These are phyloP conservation scores for Psittacara wagleri DNA, from an alignment of 2,113 vertebrate genomes.

Conservation along the genomic window DNA sequence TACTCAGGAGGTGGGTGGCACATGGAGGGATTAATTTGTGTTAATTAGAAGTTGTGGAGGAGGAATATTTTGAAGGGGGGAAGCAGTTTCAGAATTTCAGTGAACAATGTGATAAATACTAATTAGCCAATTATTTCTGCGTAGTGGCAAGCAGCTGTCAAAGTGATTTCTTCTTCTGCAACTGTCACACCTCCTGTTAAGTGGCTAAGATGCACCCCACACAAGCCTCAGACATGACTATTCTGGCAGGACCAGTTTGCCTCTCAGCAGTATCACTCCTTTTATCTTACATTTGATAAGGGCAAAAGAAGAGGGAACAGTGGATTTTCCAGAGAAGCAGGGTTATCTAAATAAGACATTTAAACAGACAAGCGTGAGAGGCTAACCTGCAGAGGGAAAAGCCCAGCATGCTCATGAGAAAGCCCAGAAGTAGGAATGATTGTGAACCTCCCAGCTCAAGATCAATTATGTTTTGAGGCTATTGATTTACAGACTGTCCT, in stretches of 20 bases:
- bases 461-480: neutral
- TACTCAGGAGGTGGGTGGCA: slow-evolving; percentile 33
- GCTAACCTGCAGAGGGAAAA: neutral
- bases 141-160: slow-evolving; percentile 7
- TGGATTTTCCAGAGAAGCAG: neutral
- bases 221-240: neutral
- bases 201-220: neutral
- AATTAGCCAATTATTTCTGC: slow-evolving; percentile 54
- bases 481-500: neutral
- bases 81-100: slow-evolving; percentile 27
- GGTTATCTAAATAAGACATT: neutral
- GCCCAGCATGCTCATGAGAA: neutral
- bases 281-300: neutral
- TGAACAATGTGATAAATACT: slow-evolving; percentile 55
- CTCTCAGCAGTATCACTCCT: neutral
- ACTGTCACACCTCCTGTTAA: slow-evolving; percentile 37
- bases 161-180: slow-evolving; percentile 14
- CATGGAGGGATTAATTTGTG: slow-evolving; percentile 50
- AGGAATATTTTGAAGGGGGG: slow-evolving; percentile 44
- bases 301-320: neutral
- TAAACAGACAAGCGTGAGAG: neutral
- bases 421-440: neutral
- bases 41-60: slow-evolving; percentile 47
- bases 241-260: neutral
- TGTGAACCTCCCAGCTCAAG: neutral